Percentiles rank a stretch among this genome's conserved stretches.
phyloP scores from a whole-genome alignment of 2,888 invertebrate genomes.

The Cecidostiba fungosa region DNA sequence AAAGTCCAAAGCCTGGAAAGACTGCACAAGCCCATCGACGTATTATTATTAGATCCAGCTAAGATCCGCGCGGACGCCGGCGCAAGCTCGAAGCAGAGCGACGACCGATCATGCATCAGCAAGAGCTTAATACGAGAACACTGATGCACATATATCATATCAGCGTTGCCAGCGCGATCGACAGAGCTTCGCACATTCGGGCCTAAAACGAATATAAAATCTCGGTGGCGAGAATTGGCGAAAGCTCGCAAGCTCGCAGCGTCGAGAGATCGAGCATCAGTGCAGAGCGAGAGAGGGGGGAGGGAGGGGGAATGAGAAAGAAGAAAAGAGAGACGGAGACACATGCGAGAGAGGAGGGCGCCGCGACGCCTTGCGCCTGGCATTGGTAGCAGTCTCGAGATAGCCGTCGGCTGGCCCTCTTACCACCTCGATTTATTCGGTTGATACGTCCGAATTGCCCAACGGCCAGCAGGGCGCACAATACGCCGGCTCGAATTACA shows the following conservation, averaged over 20 bases:
- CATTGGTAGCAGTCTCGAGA: constrained; percentile 80
- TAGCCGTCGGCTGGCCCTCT: constrained; percentile 78
- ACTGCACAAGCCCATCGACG: constrained; percentile 51
- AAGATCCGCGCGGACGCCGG: constrained; percentile 2
- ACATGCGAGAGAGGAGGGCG: constrained; percentile 69
- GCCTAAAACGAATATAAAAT: background rate
- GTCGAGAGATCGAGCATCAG: background rate
- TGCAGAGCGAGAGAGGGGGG: background rate
- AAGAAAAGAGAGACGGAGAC: background rate
- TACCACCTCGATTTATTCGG: constrained; percentile 76
- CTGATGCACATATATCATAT: background rate
- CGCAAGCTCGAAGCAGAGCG: background rate
- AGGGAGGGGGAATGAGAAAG: too few relatives aligned
- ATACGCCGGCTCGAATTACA: constrained; percentile 35
- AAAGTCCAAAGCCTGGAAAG: constrained; percentile 53
- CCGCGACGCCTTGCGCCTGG: constrained; percentile 77
- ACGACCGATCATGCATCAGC: background rate
- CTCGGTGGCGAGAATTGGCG: background rate
- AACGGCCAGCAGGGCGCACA: background rate
- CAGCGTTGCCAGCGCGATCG: background rate
- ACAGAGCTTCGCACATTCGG: too few relatives aligned
- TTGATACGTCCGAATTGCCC: constrained; percentile 73
- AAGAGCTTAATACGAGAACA: background rate
- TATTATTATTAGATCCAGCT: constrained; percentile 64
- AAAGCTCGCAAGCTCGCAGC: background rate